These are phyloP conservation scores for Geodia barretti DNA, from an alignment of 37 sponge, comb jelly and placozoan genomes.

Conservation along the genomic window DNA sequence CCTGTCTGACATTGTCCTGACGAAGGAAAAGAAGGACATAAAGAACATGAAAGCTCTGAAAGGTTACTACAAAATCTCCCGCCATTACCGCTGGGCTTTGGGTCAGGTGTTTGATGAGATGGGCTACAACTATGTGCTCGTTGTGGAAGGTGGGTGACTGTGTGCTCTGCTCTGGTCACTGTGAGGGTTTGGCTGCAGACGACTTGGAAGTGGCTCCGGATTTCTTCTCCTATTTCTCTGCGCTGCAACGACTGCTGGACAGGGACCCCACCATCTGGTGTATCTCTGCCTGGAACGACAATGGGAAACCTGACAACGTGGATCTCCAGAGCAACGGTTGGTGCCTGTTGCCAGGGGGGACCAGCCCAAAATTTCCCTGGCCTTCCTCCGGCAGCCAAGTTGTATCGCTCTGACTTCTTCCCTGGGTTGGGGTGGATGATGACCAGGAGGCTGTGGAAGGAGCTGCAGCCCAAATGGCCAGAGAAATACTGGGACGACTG, in stretches of 20 bases:
- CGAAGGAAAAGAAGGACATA: conserved; percentile 20
- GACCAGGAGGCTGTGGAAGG: conserved; percentile 70
- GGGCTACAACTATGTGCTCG: conserved; percentile 60
- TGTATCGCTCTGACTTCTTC: conserved; percentile 92
- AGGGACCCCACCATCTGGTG: conserved; percentile 86
- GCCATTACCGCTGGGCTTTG: conserved; percentile 93
- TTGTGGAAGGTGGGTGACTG: conserved; percentile 78
- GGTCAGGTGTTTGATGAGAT: conserved; percentile 80
- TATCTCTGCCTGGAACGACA: conserved; percentile 97
- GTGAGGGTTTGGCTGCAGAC: conserved; percentile 73
- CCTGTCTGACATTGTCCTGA: conserved; percentile 39
- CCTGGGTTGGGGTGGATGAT: conserved; percentile 98
- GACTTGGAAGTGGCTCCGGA: conserved; percentile 83
- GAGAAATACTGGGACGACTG: conserved; percentile 94
- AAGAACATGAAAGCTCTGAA: conserved; percentile 25
- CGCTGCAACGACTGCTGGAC: conserved; percentile 63
- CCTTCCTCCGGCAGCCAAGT: conserved; percentile 43
- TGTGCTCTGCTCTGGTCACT: too few species aligned
- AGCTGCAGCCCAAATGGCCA: conserved; percentile 91
- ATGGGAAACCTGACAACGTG: conserved; percentile 73
- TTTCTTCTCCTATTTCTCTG: conserved; percentile 84
- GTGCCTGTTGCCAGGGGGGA: conserved; percentile 13
- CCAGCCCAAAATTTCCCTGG: too few species aligned
- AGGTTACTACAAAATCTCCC: conserved; percentile 93
- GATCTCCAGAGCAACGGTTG: conserved; percentile 34